A percentile compares a stretch with the other conserved stretches of the same genome.
These are phyloP conservation scores for Phortica variegata DNA, from an alignment of 1,140 invertebrate genomes.

Conservation along the genomic window DNA sequence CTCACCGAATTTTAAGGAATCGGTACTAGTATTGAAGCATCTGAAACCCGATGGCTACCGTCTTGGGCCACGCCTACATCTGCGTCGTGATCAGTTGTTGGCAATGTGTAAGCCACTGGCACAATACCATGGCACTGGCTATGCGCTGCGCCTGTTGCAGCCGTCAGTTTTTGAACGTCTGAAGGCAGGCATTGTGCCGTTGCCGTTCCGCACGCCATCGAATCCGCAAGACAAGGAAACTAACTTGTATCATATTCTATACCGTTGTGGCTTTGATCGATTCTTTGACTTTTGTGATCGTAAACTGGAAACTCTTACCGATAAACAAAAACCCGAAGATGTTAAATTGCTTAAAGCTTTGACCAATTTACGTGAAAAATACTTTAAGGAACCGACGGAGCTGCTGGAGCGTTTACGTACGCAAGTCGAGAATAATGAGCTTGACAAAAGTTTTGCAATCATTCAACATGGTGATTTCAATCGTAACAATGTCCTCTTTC, in stretches of 20 bases:
- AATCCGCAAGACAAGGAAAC: constrained; percentile 10
- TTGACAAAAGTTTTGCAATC: constrained; percentile 35
- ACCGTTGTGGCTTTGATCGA: constrained; percentile 39
- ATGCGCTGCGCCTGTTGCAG: constrained; percentile 35
- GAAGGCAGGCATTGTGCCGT: constrained; percentile 16
- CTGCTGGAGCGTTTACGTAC: constrained; percentile 38
- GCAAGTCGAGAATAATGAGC: constrained; percentile 8
- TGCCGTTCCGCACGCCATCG: constrained; percentile 24
- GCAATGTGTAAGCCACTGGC: constrained; percentile 35
- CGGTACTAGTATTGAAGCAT: constrained; percentile 45
- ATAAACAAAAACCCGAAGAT: constrained; percentile 5
- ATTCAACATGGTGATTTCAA: constrained; percentile 53
- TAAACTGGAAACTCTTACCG: constrained; percentile 1
- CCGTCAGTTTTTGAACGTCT: constrained; percentile 29
- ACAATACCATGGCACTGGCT: constrained; percentile 42
- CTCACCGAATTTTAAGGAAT: constrained; percentile 17
- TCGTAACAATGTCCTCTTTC: constrained; percentile 52
- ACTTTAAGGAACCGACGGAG: constrained; percentile 24
- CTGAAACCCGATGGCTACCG: constrained; percentile 34
- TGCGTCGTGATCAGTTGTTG: constrained; percentile 38
- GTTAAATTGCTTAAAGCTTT: constrained; percentile 14
- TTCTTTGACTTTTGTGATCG: constrained; percentile 43
- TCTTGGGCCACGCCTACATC: constrained; percentile 32
- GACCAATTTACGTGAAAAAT: constrained; percentile 20
- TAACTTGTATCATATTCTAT: constrained; percentile 31